Percentiles rank a stretch among this genome's conserved stretches.
These are phyloP conservation scores for Halichoerus grypus DNA, from an alignment of 2,113 vertebrate genomes.

Conservation along the genomic window DNA sequence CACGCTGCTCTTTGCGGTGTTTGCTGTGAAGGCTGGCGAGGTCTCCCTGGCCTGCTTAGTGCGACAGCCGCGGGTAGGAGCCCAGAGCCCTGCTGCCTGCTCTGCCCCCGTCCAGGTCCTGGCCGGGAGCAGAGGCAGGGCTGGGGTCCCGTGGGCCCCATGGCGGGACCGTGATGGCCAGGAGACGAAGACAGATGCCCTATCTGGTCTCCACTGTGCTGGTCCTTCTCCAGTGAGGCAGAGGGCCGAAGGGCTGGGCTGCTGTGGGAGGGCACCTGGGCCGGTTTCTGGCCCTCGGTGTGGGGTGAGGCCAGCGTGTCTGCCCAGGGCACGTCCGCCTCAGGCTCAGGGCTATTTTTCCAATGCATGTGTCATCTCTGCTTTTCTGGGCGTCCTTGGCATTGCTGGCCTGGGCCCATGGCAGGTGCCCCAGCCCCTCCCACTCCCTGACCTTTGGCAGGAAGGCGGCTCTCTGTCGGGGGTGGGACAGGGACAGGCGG, in stretches of 20 bases:
- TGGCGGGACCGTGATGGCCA: fast-evolving
- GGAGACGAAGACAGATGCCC: neutral
- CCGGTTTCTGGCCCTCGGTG: neutral
- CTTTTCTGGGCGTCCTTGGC: neutral
- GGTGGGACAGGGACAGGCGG: neutral
- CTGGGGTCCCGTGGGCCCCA: neutral
- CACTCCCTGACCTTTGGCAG: neutral
- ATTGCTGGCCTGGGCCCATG: neutral
- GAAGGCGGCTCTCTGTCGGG: neutral
- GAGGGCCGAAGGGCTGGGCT: neutral
- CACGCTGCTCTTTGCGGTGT: fast-evolving
- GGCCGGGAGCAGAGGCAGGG: neutral
- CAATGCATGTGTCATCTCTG: neutral
- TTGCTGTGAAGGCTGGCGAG: neutral
- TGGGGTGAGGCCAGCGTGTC: no score
- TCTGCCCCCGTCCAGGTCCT: neutral
- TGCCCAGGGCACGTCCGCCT: neutral
- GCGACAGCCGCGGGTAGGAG: fast-evolving
- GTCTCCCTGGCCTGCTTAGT: neutral
- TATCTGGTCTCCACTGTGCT: fast-evolving
- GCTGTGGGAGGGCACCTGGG: fast-evolving
- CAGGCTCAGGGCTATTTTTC: neutral
- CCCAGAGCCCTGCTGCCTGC: neutral
- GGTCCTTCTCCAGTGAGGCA: no score
- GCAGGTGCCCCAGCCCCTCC: conserved; percentile 17